Conservation (phyloP, 2,113 vertebrate genomes). For the Pomatostomus ruficeps region DNA sequence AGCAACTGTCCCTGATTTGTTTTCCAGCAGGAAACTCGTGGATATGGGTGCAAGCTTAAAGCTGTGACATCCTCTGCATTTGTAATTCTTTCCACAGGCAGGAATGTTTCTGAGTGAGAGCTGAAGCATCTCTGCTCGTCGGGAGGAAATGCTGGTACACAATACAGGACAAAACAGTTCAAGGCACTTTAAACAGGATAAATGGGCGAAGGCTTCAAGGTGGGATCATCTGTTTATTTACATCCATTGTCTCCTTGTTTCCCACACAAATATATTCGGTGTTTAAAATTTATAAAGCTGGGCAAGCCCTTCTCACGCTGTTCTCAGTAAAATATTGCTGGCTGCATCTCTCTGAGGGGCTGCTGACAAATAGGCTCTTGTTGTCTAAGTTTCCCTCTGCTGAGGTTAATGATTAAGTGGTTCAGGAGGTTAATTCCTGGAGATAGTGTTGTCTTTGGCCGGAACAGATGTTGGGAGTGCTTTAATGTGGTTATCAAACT, state of each 20-base stretch:
- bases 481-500: conserved; percentile 99
- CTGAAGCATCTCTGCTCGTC: not conserved
- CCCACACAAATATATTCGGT: conserved; percentile 80
- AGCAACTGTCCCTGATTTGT: not conserved
- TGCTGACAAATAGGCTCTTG: conserved; percentile 91
- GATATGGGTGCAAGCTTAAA: not conserved
- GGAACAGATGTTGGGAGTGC: conserved; percentile 96
- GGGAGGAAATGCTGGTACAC: not conserved
- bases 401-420: conserved; percentile 93
- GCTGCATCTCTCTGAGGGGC: conserved; percentile 72
- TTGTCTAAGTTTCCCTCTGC: conserved; percentile 87
- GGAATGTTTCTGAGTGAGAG: not conserved
- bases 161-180: not conserved
- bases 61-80: not conserved
- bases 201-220: conserved; percentile 13
- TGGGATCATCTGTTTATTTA: conserved; percentile 73
- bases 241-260: conserved; percentile 70
- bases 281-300: conserved; percentile 73
- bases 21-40: not conserved
- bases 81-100: not conserved
- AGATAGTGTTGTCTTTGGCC: conserved; percentile 89
- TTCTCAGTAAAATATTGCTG: conserved; percentile 90
- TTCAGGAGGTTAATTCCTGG: conserved; percentile 89
- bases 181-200: not conserved
- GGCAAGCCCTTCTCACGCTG: conserved; percentile 87